Percentiles rank a stretch among this genome's conserved stretches.
Conservation (phyloP, 2,888 invertebrate species). For the Marasmarcha lunaedactyla region DNA sequence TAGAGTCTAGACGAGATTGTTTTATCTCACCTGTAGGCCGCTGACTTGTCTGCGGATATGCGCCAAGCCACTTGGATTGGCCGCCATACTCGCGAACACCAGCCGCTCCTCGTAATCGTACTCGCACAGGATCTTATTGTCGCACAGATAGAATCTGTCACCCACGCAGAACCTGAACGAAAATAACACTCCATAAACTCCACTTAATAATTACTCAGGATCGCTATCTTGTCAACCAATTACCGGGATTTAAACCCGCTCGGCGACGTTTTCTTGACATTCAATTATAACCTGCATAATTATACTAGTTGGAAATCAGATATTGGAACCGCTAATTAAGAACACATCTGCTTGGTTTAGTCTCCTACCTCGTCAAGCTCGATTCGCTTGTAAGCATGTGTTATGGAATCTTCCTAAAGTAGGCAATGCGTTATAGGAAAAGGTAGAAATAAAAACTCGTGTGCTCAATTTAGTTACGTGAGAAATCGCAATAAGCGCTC, state of each 20-base stretch:
- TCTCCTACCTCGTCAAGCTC: neutral
- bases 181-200: constrained; percentile 7
- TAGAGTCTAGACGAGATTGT: constrained; percentile 11
- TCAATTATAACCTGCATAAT: constrained; percentile 1
- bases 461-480: neutral
- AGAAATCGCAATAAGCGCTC: neutral
- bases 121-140: constrained; percentile 94
- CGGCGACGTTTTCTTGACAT: constrained; percentile 1
- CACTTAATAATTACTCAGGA: neutral
- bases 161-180: constrained; percentile 90
- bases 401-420: neutral
- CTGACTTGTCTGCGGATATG: constrained; percentile 88
- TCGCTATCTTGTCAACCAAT: neutral
- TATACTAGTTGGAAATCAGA: neutral
- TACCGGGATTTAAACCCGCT: neutral
- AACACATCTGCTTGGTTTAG: neutral
- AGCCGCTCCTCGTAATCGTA: constrained; percentile 94
- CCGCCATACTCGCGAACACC: constrained; percentile 90
- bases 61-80: constrained; percentile 86
- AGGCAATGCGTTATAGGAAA: neutral
- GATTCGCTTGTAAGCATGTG: too few species aligned
- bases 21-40: constrained; percentile 67
- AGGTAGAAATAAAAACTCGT: neutral
- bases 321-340: neutral
- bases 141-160: constrained; percentile 91